A percentile compares a stretch with the other conserved stretches of the same genome.
Conservation (phyloP, 2,113 vertebrate species). For the Penelope pileata region DNA sequence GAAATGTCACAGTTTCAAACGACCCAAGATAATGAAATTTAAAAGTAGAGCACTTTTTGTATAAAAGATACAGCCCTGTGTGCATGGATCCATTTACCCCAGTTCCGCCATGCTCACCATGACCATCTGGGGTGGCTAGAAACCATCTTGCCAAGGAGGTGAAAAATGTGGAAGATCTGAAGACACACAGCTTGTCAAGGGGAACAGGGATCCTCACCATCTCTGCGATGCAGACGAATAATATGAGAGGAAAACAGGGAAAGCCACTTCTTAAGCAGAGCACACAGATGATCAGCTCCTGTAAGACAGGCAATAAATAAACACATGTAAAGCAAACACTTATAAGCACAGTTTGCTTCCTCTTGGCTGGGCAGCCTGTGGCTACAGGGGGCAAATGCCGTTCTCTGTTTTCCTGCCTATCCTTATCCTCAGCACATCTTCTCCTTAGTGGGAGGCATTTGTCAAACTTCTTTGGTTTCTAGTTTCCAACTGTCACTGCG, state of each 20-base stretch:
- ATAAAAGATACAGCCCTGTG: background rate
- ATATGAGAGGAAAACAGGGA: background rate
- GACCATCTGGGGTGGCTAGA: background rate
- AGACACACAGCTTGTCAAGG: background rate
- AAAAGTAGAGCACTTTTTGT: background rate
- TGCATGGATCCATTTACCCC: background rate
- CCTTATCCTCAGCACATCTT: slow-evolving; percentile 40
- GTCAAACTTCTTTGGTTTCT: slow-evolving; percentile 20
- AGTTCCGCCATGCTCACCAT: background rate
- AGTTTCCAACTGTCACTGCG: slow-evolving; percentile 46
- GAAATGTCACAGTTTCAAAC: background rate
- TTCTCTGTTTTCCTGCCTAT: slow-evolving; percentile 11
- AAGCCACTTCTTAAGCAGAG: background rate
- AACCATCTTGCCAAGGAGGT: background rate
- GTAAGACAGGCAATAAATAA: background rate
- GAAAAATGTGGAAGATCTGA: background rate
- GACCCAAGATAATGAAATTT: accelerated
- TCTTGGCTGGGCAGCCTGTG: background rate
- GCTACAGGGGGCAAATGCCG: background rate
- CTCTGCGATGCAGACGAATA: background rate
- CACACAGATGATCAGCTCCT: background rate
- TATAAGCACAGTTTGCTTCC: background rate
- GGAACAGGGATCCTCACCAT: background rate
- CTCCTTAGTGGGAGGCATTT: slow-evolving; percentile 46
- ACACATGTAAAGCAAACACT: background rate